Percentiles rank a stretch among this genome's conserved stretches.
Evolutionary conservation across 2,888 invertebrate species (phyloP).

Genomic region (Odontothrips loti): DNA sequence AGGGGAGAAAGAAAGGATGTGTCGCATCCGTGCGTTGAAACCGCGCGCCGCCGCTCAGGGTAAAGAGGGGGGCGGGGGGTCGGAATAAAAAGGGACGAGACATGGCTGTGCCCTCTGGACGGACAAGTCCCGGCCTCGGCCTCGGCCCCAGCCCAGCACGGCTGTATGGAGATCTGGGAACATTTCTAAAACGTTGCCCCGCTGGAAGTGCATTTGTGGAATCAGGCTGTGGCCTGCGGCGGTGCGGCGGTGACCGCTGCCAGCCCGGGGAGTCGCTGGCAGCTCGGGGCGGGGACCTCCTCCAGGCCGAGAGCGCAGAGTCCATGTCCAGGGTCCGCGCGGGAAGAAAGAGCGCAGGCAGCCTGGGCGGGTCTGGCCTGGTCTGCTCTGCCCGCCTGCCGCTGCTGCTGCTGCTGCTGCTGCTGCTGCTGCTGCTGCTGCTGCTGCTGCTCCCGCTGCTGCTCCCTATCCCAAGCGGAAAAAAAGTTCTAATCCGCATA

Average conservation of each 20-base stretch:
- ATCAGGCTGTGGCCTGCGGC: neutral
- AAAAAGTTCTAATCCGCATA: constrained; percentile 8
- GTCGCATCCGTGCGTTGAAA: neutral
- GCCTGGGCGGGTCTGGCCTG: neutral
- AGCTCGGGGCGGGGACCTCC: no score
- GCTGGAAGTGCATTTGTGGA: no score
- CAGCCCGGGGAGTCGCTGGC: neutral
- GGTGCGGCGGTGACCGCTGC: neutral
- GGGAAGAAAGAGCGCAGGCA: neutral
- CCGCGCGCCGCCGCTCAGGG: no score
- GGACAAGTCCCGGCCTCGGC: no score
- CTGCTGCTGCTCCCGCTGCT: no score
- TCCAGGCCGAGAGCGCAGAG: no score
- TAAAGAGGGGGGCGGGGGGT: neutral
- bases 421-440: no score
- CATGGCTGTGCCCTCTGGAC: neutral
- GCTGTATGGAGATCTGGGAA: no score
- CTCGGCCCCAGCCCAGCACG: no score
- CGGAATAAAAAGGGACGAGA: neutral
- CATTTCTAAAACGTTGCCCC: no score
- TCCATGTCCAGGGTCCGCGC: neutral
- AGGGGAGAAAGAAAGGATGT: neutral
- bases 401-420: no score
- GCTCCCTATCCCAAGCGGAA: no score
- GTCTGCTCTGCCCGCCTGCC: neutral